These are phyloP conservation scores for Drosophila takahashii DNA, from an alignment of 1,140 invertebrate species.

Conservation along the genomic window DNA sequence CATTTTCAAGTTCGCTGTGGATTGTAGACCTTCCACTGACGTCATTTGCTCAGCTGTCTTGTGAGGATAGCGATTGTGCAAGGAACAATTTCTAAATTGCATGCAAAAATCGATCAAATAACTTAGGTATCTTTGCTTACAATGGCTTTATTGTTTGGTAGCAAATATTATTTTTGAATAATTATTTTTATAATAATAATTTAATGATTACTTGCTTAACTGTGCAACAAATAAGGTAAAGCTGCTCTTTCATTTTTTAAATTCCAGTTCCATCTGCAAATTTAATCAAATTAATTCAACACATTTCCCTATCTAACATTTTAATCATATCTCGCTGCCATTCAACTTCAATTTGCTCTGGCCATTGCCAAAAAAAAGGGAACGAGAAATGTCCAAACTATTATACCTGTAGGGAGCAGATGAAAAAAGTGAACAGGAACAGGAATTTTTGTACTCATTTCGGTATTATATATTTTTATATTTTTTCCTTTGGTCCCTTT, in stretches of 20 bases:
- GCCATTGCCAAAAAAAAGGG: conserved; percentile 18
- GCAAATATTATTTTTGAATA: too few species aligned
- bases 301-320: conserved; percentile 46
- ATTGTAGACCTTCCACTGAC: conserved; percentile 16
- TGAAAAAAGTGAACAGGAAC: conserved; percentile 38
- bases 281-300: conserved; percentile 54
- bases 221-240: too few species aligned
- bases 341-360: conserved; percentile 49
- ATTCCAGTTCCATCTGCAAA: background rate
- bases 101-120: background rate
- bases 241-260: background rate
- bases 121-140: background rate
- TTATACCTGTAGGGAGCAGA: conserved; percentile 30
- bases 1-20: conserved; percentile 30
- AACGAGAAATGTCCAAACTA: conserved; percentile 31
- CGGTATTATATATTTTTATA: conserved; percentile 26
- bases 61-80: background rate
- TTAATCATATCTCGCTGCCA: conserved; percentile 50
- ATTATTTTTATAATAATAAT: too few species aligned
- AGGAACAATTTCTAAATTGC: background rate
- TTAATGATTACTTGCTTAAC: too few species aligned
- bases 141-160: background rate
- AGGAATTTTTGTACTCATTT: conserved; percentile 47
- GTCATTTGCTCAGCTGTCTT: conserved; percentile 31
- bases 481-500: conserved; percentile 24